These are phyloP conservation scores for Brachionus koreanus DNA, from an alignment of 1,140 invertebrate species.

Conservation along the genomic window DNA sequence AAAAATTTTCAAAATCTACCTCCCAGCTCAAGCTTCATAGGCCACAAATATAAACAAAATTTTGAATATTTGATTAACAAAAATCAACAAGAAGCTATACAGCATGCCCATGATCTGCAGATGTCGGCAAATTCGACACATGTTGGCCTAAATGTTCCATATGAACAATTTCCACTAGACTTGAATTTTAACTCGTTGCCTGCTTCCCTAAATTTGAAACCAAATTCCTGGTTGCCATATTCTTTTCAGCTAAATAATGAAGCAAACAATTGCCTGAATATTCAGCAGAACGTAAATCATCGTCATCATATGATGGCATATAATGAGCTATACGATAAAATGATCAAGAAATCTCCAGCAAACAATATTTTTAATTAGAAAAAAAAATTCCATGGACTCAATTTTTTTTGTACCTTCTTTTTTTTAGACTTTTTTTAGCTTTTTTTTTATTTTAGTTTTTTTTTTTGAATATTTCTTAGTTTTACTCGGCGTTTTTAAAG, in stretches of 20 bases:
- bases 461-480: neutral
- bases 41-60: slow-evolving; percentile 19
- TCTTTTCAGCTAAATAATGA: slow-evolving; percentile 26
- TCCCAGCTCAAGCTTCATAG: neutral
- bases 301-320: neutral
- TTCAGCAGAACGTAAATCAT: neutral
- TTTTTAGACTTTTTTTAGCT: neutral
- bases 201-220: slow-evolving; percentile 5
- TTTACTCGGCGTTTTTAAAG: neutral
- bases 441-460: neutral
- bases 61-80: slow-evolving; percentile 9
- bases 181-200: slow-evolving; percentile 11
- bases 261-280: neutral
- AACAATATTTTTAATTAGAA: slow-evolving; percentile 5
- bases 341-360: slow-evolving; percentile 26
- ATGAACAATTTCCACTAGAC: neutral
- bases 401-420: neutral
- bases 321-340: slow-evolving; percentile 28
- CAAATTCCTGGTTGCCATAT: slow-evolving; percentile 38
- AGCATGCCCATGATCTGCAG: neutral
- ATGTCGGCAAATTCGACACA: neutral
- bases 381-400: neutral
- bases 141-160: neutral
- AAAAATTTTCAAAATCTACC: neutral
- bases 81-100: slow-evolving; percentile 12